A percentile compares a stretch with the other conserved stretches of the same genome.
Conservation (phyloP, 1,140 invertebrate species). For the Argopecten irradians region DNA sequence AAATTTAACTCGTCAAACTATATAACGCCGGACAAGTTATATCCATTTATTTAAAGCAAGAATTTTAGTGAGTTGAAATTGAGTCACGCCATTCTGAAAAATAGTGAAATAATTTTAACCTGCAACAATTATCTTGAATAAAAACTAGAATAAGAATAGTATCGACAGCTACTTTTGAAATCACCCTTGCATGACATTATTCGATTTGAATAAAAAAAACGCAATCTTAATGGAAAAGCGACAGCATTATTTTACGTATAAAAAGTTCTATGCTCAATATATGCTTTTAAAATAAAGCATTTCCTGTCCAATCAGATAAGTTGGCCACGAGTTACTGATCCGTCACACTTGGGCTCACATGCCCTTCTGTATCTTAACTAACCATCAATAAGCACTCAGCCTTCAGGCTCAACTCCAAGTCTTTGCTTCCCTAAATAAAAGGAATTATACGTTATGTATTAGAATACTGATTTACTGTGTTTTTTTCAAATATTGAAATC, state of each 20-base stretch:
- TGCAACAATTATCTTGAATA: no score
- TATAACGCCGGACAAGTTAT: no score
- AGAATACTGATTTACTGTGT: constrained; percentile 4
- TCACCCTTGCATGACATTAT: neutral
- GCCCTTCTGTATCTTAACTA: neutral
- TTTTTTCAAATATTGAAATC: constrained; percentile 12
- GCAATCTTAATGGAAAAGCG: neutral
- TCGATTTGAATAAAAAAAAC: neutral
- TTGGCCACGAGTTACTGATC: neutral
- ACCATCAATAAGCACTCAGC: constrained; percentile 7
- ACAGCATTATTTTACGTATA: neutral
- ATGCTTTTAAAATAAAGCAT: neutral
- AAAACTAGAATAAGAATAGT: no score
- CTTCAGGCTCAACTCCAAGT: neutral
- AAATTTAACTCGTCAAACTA: no score
- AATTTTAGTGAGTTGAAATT: no score
- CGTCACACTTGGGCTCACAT: neutral
- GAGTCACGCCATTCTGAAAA: no score
- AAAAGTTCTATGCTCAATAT: neutral
- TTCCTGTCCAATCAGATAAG: neutral
- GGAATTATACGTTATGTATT: constrained; percentile 19
- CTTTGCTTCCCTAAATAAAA: neutral
- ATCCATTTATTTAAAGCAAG: no score
- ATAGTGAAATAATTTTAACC: no score
- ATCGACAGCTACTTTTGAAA: neutral